Evolutionary conservation across 2,113 vertebrate genomes (phyloP), one percentile per base, ranked within the genome.

Genomic region (Lepidiolamprologus cunningtoni): DNA sequence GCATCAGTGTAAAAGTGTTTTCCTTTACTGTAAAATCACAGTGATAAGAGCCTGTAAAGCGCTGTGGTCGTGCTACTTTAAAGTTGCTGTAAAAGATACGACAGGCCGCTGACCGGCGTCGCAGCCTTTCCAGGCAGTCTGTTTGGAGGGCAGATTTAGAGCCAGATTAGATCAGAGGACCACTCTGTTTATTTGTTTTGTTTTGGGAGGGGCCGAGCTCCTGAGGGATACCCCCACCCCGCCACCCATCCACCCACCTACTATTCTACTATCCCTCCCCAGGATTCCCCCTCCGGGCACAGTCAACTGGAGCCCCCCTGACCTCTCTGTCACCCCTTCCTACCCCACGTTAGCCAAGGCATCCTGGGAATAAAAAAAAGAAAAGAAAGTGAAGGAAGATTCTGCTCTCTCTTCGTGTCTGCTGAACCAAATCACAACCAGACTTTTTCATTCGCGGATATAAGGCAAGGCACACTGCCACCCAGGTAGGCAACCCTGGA

Each of bases 131-230:
- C 33, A 68, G 91, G 93, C 89, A 9, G n/a, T 83, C 71, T 89
- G 92, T 81, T 91, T 89, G 79, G 82, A 91, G 91, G 89, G 89
- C 86, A 50, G 73, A 50, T 94, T 94, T 85, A 87, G 87, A 81
- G 83, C 71, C 76, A 91, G 92, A 96, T 95, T 93, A 96, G 91
- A 96, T 95, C 94, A 95, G 93, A 96, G 93, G 86, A 94, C 89
- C 91, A 88, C 90, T 91, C 90, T 95, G 94, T 96, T 95, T 96
- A 93, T 95, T 96, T 97, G 95, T 96, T 96, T 95, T 96, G 88
- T 91, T 95, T 93, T 94, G 91, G 92, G 93, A 93, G 92, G 92
- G 92, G 87, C 85, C 83, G 61, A 45, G 40, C 73, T 94, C 90
- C 95, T 90, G 82, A 89, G 91, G 90, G 93, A 92, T 55, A 45